Base-by-base conservation (phyloP, 2,113 vertebrate genomes). In the Ailuropoda melanoleuca region DNA sequence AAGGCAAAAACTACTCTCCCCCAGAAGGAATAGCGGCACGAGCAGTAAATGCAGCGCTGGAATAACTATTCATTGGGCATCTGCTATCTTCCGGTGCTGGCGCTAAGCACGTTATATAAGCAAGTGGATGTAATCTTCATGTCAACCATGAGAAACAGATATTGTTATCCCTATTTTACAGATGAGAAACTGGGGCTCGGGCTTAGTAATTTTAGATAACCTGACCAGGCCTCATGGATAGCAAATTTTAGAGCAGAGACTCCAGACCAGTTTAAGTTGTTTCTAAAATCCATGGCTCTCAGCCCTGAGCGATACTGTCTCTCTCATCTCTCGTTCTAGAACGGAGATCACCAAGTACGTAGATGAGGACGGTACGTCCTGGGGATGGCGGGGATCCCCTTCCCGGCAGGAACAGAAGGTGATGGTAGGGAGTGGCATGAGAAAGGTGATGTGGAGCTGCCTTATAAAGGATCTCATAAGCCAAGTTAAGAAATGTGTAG, bases 21-120 rank as follows among this genome's bases (percentile, higher is more conserved):
- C 15, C 6, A 66, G 24, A 8, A 55, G 4, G 6, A 19, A 29
- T 11, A 39, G n/a, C 3, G n/a, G 9, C 1, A 8, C 50, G 0
- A 80, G 13, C 26, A 19, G 11, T 50, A 48, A 1, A 39, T 56
- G 13, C 43, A 87, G 21, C 81, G 43, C 34, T 46, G 15, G 39
- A 70, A 70, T 82, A 66, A 15, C 24, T 81, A 24, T 85, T 29
- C 53, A 77, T 2, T 66, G 48, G 9, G 24, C 60, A 89, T 80
- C 74, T 88, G 48, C 15, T 75, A 46, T n/a, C 60, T 93, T 9
- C 31, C 9, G 88, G 12, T 66, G 53, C 72, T 8, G 85, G n/a
- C 26, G 39, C 68, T 84, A 24, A 91, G 50, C 12, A 66, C 6
- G 37, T 80, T 90, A 23, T 43, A 23, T 56, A 66, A 50, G 34